Conservation (phyloP, 2,888 invertebrate species). For the Oligia latruncula region DNA sequence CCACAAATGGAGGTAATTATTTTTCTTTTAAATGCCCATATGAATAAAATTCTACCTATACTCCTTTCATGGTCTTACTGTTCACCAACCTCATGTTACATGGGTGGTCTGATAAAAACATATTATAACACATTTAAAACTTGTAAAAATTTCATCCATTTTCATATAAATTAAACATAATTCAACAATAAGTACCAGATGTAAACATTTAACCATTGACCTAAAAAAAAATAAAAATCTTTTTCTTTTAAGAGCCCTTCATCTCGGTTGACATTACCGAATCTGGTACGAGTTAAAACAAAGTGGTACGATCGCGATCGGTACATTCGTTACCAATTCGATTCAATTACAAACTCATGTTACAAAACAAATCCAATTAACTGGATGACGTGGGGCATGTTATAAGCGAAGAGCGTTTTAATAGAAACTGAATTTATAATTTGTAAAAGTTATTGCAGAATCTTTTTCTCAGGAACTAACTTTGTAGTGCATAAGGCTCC, state of each 20-base stretch:
- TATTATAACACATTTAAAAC: neutral
- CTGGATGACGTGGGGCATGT: constrained; percentile 60
- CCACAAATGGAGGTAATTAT: too few species aligned
- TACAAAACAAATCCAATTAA: constrained; percentile 81
- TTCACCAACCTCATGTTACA: neutral
- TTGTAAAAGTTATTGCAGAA: neutral
- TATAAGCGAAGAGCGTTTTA: constrained; percentile 55
- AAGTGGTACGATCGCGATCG: constrained; percentile 60
- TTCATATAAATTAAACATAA: constrained; percentile 22
- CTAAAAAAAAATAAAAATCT: neutral
- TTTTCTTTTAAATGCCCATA: neutral
- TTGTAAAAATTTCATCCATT: neutral
- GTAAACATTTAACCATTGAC: constrained; percentile 37
- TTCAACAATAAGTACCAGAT: constrained; percentile 10
- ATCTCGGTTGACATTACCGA: constrained; percentile 68
- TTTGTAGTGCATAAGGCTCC: neutral
- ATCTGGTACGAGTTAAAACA: constrained; percentile 73
- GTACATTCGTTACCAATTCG: constrained; percentile 77
- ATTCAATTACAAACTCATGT: constrained; percentile 84
- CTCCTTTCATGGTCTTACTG: too few species aligned
- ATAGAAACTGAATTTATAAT: neutral
- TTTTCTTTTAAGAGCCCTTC: constrained; percentile 51
- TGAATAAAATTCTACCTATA: too few species aligned
- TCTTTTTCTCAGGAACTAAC: neutral
- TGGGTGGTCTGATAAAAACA: constrained; percentile 28